phyloP scores from a whole-genome alignment of 2,888 invertebrate genomes.

The Zygaena filipendulae region DNA sequence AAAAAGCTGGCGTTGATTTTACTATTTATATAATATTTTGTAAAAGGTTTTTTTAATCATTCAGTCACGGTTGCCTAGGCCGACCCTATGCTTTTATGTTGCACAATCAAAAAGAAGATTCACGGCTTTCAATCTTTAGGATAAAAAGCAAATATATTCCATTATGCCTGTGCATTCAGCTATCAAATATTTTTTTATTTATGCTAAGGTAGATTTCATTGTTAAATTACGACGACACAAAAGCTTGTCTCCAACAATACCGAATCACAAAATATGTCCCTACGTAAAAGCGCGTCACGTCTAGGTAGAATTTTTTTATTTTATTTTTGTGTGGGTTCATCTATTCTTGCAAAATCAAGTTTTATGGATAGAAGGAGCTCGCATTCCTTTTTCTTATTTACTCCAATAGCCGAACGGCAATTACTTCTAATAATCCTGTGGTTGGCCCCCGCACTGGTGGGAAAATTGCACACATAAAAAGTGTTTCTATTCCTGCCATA shows the following conservation, averaged over 20 bases:
- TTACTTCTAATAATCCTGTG: conserved; percentile 60
- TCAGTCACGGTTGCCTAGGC: conserved; percentile 52
- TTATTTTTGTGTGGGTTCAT: conserved; percentile 26
- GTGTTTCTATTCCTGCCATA: conserved; percentile 47
- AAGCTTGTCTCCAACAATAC: conserved; percentile 42
- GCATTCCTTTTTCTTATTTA: conserved; percentile 45
- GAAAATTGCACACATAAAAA: conserved; percentile 56
- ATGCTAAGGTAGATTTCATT: conserved; percentile 25
- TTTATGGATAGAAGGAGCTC: conserved; percentile 35
- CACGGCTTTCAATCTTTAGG: conserved; percentile 37
- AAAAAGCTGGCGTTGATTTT: too few species aligned
- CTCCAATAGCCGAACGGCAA: conserved; percentile 42
- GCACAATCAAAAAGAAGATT: conserved; percentile 51
- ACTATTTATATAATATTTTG: too few species aligned
- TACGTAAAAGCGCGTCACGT: conserved; percentile 29
- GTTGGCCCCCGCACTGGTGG: conserved; percentile 52
- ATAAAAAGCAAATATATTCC: conserved; percentile 56
- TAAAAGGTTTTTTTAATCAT: too few species aligned
- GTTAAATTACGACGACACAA: conserved; percentile 52
- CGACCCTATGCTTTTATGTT: conserved; percentile 49
- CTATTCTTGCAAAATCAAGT: conserved; percentile 24
- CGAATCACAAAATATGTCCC: conserved; percentile 48
- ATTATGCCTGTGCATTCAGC: conserved; percentile 59
- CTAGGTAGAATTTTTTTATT: conserved; percentile 37
- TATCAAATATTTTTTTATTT: conserved; percentile 51